Evolutionary conservation across 2,797 vertebrate species (phyloP), one percentile per base, ranked within the genome.

Genomic region (Sebastiscus tertius): DNA sequence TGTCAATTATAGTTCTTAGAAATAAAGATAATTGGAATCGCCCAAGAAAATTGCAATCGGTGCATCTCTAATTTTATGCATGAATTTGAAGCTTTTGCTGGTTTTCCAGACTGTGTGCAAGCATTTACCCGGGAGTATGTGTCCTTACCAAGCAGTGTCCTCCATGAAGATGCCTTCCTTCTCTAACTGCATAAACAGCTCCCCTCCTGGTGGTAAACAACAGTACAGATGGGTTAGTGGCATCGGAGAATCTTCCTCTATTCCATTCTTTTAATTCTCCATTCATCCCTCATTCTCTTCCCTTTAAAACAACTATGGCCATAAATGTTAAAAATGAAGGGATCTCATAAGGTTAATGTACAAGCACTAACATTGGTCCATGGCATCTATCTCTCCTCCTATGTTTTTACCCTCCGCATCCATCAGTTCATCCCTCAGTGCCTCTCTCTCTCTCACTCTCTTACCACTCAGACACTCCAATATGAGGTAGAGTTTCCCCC

Each of bases 91-190:
- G 26, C 8, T 26, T 42, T 8, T 64, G 22, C 29, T 34, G n/a
- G 18, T 42, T 59, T 64, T 31, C 46, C 31, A 31, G 24, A 70
- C 10, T 31, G 22, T 65, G n/a, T 56, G 12, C 3, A 26, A 31
- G 62, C 26, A 56, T n/a, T 75, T 13, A 4, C 13, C 4, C 18
- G 2, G 26, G 10, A 31, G 5, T 34, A 71, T 11, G 8, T 12
- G 4, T 72, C 26, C 95, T 90, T 89, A 98, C 97, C 97, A 96
- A 77, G 97, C 97, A 0, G 97, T 97, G 93, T 98, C 97, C 91
- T 99, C 97, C 95, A 98, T 93, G 90, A 98, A 99, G 92, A 98
- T 98, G 65, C 97, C 97, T 75, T 98, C 98, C 62, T 97, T 96
- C 87, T 98, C 98, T 82, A 98, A 93, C 90, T 98, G 97, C 91